Conservation (phyloP, 2,888 invertebrate species). For the Cryptus armator region DNA sequence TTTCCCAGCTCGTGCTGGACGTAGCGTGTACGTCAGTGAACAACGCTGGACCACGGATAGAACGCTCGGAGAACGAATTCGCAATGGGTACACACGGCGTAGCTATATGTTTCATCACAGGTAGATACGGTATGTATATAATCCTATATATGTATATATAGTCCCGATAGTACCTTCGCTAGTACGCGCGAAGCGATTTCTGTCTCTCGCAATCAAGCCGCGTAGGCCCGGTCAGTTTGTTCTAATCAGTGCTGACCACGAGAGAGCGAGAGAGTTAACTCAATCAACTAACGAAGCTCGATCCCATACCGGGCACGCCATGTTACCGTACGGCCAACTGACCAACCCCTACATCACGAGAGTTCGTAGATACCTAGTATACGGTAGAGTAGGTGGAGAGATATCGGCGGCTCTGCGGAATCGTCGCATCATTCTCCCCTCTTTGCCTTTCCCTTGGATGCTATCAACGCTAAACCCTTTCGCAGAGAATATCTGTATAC, state of each 20-base stretch:
- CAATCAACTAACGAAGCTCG: slow-evolving; percentile 83
- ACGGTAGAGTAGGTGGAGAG: slow-evolving; percentile 7
- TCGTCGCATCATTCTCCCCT: slow-evolving; percentile 9
- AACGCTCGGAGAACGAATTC: slow-evolving; percentile 29
- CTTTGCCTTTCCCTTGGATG: slow-evolving; percentile 40
- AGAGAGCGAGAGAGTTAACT: slow-evolving; percentile 76
- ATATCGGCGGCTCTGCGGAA: slow-evolving; percentile 6
- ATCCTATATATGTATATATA: slow-evolving; percentile 9
- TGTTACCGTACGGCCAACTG: slow-evolving; percentile 74
- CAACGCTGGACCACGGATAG: slow-evolving; percentile 29
- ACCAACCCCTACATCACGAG: slow-evolving; percentile 75
- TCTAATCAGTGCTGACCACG: slow-evolving; percentile 84
- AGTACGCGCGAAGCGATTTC: slow-evolving; percentile 66
- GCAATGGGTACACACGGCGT: background rate
- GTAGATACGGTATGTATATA: slow-evolving; percentile 6
- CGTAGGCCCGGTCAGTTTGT: slow-evolving; percentile 84
- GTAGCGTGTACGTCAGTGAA: slow-evolving; percentile 21
- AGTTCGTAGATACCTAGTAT: slow-evolving; percentile 41
- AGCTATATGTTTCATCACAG: slow-evolving; percentile 1
- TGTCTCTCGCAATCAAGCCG: slow-evolving; percentile 82
- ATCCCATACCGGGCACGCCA: slow-evolving; percentile 55
- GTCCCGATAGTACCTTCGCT: slow-evolving; percentile 3
- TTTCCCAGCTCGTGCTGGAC: slow-evolving; percentile 5
- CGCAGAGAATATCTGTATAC: background rate
- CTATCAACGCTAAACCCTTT: slow-evolving; percentile 35